These are phyloP conservation scores for Cossypha dichroa DNA, from an alignment of 2,797 vertebrate species.

Conservation along the genomic window DNA sequence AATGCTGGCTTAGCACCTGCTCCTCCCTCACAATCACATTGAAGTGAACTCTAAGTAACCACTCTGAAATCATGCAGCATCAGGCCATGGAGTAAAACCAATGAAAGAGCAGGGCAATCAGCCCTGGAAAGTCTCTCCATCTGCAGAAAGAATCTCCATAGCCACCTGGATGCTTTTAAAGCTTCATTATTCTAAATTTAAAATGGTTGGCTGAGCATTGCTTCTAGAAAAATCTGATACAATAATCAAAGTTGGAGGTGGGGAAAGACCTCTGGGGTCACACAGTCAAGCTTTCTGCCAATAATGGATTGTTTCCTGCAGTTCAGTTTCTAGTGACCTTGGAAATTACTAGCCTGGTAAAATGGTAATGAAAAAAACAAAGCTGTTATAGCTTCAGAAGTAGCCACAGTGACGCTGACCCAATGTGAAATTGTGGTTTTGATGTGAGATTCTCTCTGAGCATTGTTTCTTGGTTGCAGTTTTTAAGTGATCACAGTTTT, in stretches of 20 bases:
- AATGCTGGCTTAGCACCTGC: not conserved
- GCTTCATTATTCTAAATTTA: constrained; percentile 24
- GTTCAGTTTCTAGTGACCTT: constrained; percentile 39
- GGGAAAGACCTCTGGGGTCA: constrained; percentile 4
- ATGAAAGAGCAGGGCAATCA: not conserved
- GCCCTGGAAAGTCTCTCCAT: not conserved
- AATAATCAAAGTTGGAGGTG: constrained; percentile 22
- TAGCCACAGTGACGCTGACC: not conserved
- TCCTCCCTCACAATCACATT: constrained; percentile 5
- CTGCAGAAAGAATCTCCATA: not conserved
- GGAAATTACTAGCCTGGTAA: constrained; percentile 32
- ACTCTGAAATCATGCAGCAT: not conserved
- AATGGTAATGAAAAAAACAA: constrained; percentile 32
- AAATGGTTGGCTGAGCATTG: not conserved
- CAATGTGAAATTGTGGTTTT: not conserved
- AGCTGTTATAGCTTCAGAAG: not conserved
- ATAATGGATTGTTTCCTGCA: constrained; percentile 32
- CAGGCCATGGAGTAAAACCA: not conserved
- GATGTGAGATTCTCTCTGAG: not conserved
- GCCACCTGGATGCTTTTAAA: constrained; percentile 48
- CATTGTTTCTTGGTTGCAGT: not conserved
- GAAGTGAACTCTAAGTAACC: not conserved
- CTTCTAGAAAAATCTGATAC: constrained; percentile 36
- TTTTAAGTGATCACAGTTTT: not conserved
- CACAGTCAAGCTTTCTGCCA: constrained; percentile 10